Conservation (phyloP, 1,140 invertebrate species). For the Apolygus lucorum region DNA sequence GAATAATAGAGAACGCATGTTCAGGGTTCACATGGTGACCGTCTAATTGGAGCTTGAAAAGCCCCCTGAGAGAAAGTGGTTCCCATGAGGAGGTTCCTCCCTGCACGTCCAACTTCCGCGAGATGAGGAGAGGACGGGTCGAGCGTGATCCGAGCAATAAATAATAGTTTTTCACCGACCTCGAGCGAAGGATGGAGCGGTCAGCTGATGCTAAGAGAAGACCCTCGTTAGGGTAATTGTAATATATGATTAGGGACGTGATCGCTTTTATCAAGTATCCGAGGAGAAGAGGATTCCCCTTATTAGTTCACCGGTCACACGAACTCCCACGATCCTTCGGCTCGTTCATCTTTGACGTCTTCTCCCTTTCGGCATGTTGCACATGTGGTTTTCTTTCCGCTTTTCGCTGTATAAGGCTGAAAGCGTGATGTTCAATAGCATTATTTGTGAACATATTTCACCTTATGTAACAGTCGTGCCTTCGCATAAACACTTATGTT, state of each 20-base stretch:
- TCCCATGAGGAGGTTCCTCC: not conserved
- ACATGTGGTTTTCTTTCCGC: no score
- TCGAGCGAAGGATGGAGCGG: not conserved
- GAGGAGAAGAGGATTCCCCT: not conserved
- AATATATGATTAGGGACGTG: conserved; percentile 18
- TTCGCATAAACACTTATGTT: no score
- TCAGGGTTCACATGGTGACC: conserved; percentile 15
- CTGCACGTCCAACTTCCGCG: not conserved
- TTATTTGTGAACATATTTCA: no score
- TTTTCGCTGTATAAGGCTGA: no score
- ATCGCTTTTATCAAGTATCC: conserved; percentile 17
- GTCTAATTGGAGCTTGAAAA: not conserved
- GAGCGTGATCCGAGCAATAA: conserved; percentile 10
- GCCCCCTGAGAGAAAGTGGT: not conserved
- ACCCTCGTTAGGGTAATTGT: conserved; percentile 18
- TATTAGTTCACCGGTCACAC: not conserved
- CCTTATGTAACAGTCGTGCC: no score
- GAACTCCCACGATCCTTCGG: not conserved
- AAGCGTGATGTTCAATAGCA: no score
- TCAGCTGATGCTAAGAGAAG: not conserved
- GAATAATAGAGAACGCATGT: not conserved
- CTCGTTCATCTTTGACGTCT: no score
- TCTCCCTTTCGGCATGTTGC: no score
- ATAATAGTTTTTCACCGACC: conserved; percentile 8
- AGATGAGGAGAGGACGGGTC: not conserved